Evolutionary conservation across 2,888 invertebrate species (phyloP).

Genomic region (Morpho helenor): DNA sequence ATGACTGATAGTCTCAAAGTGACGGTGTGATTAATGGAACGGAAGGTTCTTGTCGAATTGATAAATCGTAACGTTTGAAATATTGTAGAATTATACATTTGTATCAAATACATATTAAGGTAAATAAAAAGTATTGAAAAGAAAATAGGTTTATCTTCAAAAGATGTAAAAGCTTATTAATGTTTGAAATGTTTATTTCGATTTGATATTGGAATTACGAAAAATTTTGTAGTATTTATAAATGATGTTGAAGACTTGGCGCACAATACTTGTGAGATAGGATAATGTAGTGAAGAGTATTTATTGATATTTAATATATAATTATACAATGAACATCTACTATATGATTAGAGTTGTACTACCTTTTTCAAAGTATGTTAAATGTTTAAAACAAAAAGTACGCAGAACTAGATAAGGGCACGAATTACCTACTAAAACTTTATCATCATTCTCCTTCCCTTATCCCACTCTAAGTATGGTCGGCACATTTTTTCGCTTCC

Average conservation of each 20-base stretch:
- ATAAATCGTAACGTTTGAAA: conserved; percentile 3
- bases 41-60: conserved; percentile 11
- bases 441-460: too few relatives aligned
- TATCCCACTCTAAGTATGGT: too few relatives aligned
- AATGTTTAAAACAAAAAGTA: not conserved
- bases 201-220: conserved; percentile 31
- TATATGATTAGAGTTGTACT: conserved; percentile 17
- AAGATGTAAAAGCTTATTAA: conserved; percentile 27
- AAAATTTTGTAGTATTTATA: conserved; percentile 49
- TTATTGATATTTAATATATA: conserved; percentile 42
- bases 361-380: conserved; percentile 14
- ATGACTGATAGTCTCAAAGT: conserved; percentile 43
- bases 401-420: not conserved
- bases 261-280: conserved; percentile 75
- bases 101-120: conserved; percentile 19
- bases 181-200: conserved; percentile 20
- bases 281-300: conserved; percentile 51
- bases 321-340: conserved; percentile 34
- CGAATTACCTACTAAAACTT: not conserved
- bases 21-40: conserved; percentile 29
- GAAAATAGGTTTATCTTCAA: conserved; percentile 22
- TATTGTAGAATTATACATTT: conserved; percentile 11
- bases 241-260: conserved; percentile 61
- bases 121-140: conserved; percentile 12
- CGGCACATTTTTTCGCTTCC: too few relatives aligned